Evolutionary conservation across 2,113 vertebrate genomes (phyloP), one percentile per base, ranked within the genome.

Genomic region (Gracilinanus agilis): DNA sequence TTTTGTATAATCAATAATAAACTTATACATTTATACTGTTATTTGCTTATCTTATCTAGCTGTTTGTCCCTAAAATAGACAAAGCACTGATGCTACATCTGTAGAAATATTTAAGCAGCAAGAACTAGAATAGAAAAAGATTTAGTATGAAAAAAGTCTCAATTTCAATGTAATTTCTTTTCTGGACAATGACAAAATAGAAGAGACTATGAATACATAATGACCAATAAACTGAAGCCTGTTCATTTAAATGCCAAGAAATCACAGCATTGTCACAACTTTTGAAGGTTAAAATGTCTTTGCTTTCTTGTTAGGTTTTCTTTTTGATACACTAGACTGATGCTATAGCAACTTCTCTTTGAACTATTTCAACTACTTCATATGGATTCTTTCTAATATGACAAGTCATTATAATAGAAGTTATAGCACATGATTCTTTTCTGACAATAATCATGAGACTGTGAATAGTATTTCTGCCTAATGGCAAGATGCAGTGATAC

Each of bases 381-480:
- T 90, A 95, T 12, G 94, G 90, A 97, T 93, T 96, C 55, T 92
- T 96, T 96, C 91, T 96, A 95, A 95, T 91, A 95, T 96, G 96
- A 97, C 95, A 96, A 94, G 93, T 92, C 92, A 97, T 97, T 97
- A 93, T 91, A 96, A 95, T 56, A 34, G 10, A 34, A 96, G 90
- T 24, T 49, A 93, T 89, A 91, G 89, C 49, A 93, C 55, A 95
- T 34, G 89, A 55, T 55, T 93, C 25, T 89, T 94, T 44, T 89
- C 88, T 96, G 96, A 93, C 94, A 97, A 96, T 93, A 90, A 91
- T 94, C 49, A 90, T 89, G 92, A 95, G 53, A 49, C 90, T 90
- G 91, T 96, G 95, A 97, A 96, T 92, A 89, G 94, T 94, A 94
- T 97, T 97, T 95, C 93, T 92, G 67, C 95, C 89, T 97, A 90